Base-by-base conservation (phyloP, 2,797 vertebrate species). In the Nannoperca obscura region DNA sequence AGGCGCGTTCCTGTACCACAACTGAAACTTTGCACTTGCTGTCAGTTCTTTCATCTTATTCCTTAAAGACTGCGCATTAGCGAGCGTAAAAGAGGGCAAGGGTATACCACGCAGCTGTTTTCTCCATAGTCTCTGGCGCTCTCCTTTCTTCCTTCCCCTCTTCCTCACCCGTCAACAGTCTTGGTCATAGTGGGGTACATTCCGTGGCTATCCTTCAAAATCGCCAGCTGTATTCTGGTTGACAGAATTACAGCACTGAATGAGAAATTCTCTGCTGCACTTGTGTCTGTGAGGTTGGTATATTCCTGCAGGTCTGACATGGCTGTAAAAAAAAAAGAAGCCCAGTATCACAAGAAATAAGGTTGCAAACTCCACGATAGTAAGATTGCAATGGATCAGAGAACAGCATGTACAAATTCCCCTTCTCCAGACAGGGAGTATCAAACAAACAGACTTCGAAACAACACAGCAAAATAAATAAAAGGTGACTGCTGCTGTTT, bases 1-100 rank as follows among this genome's bases (percentile, higher is more conserved):
- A 66, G 8, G 17, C 11, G 17, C 11, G 3, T 32, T 47, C 24
- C 17, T 50, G 20, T 14, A n/a, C 14, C 49, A 11, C 5, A 2
- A 36, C 20, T 22, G 13, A 22, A 52, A 55, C 27, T 42, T 19
- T 71, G 13, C 34, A 42, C 22, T 40, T 34, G 20, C n/a, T 49
- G 42, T 36, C 70, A 22, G 14, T 55, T 65, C 17, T 2, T 38
- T 15, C 52, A 57, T 74, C 32, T 15, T 27, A 38, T 46, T 49
- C 32, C n/a, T 49, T 50, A 15, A 74, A 74, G 53, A 50, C 32
- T n/a, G 53, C 32, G 40, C 40, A 55, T 57, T 74, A 57, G 42
- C 2, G 0, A 73, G n/a, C 38, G 7, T 53, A 42, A 42, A 7
- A 11, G 13, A 44, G 47, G 46, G 9, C 20, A 50, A 10, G 32